Conservation (phyloP, 2,113 vertebrate genomes). For the Clarias magur region DNA sequence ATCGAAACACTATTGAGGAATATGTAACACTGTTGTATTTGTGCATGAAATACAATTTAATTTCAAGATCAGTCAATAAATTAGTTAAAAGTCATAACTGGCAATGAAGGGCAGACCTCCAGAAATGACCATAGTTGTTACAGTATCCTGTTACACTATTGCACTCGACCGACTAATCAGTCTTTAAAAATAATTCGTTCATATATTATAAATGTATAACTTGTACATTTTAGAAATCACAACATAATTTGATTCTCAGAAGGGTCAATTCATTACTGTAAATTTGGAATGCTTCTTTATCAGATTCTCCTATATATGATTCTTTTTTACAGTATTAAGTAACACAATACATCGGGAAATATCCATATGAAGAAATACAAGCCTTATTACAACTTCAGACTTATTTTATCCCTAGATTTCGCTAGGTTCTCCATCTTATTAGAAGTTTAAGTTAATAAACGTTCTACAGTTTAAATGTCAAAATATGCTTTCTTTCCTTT, state of each 20-base stretch:
- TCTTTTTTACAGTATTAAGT: slow-evolving; percentile 2
- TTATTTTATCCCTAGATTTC: slow-evolving; percentile 2
- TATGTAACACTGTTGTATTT: slow-evolving; percentile 32
- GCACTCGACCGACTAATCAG: slow-evolving; percentile 57
- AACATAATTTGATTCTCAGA: slow-evolving; percentile 26
- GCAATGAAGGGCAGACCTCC: slow-evolving; percentile 16
- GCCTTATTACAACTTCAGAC: slow-evolving; percentile 22
- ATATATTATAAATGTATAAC: slow-evolving; percentile 42
- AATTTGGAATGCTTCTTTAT: background rate
- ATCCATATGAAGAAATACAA: slow-evolving; percentile 27
- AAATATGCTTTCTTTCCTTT: background rate
- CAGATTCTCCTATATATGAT: background rate
- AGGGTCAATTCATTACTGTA: slow-evolving; percentile 14
- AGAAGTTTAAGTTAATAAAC: slow-evolving; percentile 18
- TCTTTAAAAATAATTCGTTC: slow-evolving; percentile 41
- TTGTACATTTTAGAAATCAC: slow-evolving; percentile 29
- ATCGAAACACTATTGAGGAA: slow-evolving; percentile 43
- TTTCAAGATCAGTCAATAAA: slow-evolving; percentile 18
- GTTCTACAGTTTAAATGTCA: slow-evolving; percentile 22
- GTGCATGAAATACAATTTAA: slow-evolving; percentile 41
- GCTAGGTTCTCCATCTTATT: background rate
- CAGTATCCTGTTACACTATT: slow-evolving; percentile 52
- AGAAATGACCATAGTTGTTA: slow-evolving; percentile 16
- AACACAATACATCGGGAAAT: slow-evolving; percentile 20
- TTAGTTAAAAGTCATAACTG: background rate